Percentiles rank a stretch among this genome's conserved stretches.
These are phyloP conservation scores for Cydia fagiglandana DNA, from an alignment of 1,140 invertebrate genomes.

Conservation along the genomic window DNA sequence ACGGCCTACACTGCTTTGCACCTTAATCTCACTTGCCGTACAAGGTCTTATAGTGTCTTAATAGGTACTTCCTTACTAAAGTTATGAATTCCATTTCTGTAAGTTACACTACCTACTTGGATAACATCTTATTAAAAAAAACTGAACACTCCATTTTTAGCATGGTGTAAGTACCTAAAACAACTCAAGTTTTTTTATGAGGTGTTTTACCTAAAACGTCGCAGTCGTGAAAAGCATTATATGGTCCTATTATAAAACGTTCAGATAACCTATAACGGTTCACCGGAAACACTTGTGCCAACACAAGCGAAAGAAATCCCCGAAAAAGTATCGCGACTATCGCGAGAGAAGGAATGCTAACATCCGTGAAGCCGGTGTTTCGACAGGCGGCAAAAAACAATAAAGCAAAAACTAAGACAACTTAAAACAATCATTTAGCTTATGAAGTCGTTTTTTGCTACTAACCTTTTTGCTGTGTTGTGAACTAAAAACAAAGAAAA, in stretches of 20 bases:
- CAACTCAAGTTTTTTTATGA: no score
- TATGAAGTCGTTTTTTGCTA: background rate
- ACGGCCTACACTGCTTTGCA: constrained; percentile 9
- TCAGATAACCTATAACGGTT: background rate
- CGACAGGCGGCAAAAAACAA: background rate
- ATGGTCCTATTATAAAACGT: background rate
- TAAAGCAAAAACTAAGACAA: background rate
- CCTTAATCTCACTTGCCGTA: constrained; percentile 2
- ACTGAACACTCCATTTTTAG: background rate
- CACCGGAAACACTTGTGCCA: constrained; percentile 39
- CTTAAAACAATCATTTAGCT: background rate
- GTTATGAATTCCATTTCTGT: background rate
- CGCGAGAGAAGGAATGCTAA: background rate
- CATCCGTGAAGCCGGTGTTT: constrained; percentile 7
- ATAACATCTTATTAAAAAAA: no score
- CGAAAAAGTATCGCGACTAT: background rate
- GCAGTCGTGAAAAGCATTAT: background rate
- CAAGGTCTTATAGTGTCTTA: background rate
- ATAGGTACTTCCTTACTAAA: background rate
- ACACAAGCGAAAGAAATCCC: constrained; percentile 40
- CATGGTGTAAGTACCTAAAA: background rate
- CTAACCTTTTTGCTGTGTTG: background rate
- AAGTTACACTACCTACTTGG: background rate
- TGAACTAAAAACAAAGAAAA: no score
- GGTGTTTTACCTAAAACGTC: background rate